These are phyloP conservation scores for Momotus momota DNA, from an alignment of 2,797 vertebrate genomes.

Conservation along the genomic window DNA sequence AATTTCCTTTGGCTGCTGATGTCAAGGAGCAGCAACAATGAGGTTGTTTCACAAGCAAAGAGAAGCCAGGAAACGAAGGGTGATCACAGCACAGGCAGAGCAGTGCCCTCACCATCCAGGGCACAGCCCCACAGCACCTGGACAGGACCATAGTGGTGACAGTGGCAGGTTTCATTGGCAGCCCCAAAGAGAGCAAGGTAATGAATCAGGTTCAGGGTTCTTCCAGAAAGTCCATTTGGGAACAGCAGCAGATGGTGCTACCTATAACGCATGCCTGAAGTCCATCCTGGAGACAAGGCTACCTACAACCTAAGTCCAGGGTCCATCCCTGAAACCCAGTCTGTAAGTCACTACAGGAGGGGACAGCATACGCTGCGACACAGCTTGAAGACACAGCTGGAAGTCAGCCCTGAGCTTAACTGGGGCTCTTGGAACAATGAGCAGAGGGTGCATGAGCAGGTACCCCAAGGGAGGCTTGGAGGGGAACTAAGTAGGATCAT, in stretches of 20 bases:
- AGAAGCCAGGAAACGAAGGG: neutral
- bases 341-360: neutral
- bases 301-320: neutral
- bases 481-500: neutral
- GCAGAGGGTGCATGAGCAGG: neutral
- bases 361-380: neutral
- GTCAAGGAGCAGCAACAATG: neutral
- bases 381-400: neutral
- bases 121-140: neutral
- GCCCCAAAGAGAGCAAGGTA: neutral
- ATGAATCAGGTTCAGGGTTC: neutral
- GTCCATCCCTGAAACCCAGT: neutral
- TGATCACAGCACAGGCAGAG: neutral
- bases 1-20: neutral
- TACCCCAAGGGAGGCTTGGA: neutral
- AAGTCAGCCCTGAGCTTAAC: neutral
- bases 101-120: neutral
- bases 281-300: neutral
- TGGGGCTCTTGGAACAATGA: neutral
- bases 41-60: neutral
- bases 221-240: neutral
- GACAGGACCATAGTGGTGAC: neutral
- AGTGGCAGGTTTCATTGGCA: neutral
- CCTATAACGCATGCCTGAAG: neutral
- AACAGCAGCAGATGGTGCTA: neutral